Evolutionary conservation across 2,113 vertebrate species (phyloP), one percentile per base, ranked within the genome.

Genomic region (Archocentrus centrarchus): DNA sequence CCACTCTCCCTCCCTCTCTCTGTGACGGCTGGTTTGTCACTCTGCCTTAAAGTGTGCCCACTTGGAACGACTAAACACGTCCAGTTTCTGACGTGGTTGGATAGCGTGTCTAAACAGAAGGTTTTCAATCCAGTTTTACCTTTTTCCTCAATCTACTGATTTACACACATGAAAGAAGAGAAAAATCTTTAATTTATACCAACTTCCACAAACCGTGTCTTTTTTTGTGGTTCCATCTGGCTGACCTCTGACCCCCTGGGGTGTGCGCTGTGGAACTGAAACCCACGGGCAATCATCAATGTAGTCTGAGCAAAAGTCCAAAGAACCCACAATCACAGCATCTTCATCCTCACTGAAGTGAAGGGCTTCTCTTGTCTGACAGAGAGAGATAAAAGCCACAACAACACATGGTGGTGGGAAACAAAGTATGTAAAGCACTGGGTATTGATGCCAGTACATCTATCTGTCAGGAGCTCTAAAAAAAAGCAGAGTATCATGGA

Each of bases 261-360:
- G 86, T 32, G 89, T 91, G 30, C 77, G 11, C 1, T 44, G 83
- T 62, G 30, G 44, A 24, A 13, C 80, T 63, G 82, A 61, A 14
- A 59, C 58, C 88, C 92, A 94, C 11, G 14, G 94, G 83, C 81
- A 91, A 47, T 95, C 94, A 2, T 97, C 94, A 59, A 85, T 91
- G 66, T 94, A 92, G 0, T 93, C 90, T 7, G 90, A 92, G 77
- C 81, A 64, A 83, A 95, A 93, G 59, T 97, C 96, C 85, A 94
- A 47, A 14, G 95, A 96, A 73, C 93, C 94, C 83, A 95, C 80
- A 2, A 91, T 87, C 27, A 61, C 68, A 0, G 83, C 89, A 3
- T 95, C 81, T 47, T 90, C 87, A 47, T 91, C 81, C 64, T 96
- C 95, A 77, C 95, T 93, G 57, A 89, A 92, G 50, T 89, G 93